Evolutionary conservation across 1,140 invertebrate species (phyloP), one percentile per base, ranked within the genome.

Genomic region (Cydia strobilella): DNA sequence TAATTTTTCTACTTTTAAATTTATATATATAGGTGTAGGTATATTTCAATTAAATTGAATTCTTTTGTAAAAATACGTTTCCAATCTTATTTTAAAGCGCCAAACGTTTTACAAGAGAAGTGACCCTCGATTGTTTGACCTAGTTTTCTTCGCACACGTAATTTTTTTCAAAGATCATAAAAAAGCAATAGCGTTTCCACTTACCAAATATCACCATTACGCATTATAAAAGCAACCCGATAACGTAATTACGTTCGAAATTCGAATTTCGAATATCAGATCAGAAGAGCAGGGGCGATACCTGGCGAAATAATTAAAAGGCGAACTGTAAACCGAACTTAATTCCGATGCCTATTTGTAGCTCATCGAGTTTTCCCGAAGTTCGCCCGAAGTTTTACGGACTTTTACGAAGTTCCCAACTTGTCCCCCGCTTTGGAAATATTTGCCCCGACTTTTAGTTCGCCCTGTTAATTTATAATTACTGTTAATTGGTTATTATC

Each of bases 391-490:
- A 85, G 79, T 85, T 83, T 69, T 69, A 69, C 65, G 65, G 31
- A 69, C 20, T 69, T 69, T 73, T 42, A 42, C 42, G 73, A 62
- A 59, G 54, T 59, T 59, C 54, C 54, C 54, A 59, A 59, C 48
- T 59, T 62, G 42, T 76, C 80, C 79, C 51, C 74, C 51, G 54
- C 54, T 76, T 25, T 27, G 63, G 78, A 42, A 79, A 78, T 82
- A 82, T 82, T 82, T 82, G 81, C 76, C 35, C 39, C 77, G 80
- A 80, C 76, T 80, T 81, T 80, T 74, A 75, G 31, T 72, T 72
- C 75, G 66, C 72, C 78, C 69, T 74, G 54, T 80, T 83, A 78
- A 82, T 82, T 80, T 75, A 74, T 83, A 83, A 83, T 83, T 79
- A 79, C 63, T 74, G 63, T 51, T 81, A 79, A 83, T 83, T 81